Evolutionary conservation across 2,113 vertebrate species (phyloP), one percentile per base, ranked within the genome.

Genomic region (Epinephelus moara): DNA sequence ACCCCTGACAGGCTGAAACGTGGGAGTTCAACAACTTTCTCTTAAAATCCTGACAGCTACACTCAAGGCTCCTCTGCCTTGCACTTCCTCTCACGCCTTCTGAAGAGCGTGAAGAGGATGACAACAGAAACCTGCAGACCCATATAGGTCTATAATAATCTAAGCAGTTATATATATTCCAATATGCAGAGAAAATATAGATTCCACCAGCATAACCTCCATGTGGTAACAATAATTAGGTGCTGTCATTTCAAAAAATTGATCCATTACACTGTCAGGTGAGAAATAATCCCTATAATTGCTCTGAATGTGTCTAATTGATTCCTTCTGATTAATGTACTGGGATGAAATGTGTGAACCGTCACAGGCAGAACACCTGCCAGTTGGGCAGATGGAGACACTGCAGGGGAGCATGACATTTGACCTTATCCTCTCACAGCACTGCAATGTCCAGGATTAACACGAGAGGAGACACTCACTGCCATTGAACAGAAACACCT

Each of bases 341-440:
- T 50, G n/a, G 57, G 2, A 63, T 18, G 50, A 55, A 62, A 30
- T 37, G 64, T 81, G 60, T 63, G 60, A 72, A 60, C 2, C 21
- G 0, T 56, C 40, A 3, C 72, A 33, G 19, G 69, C 8, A 11
- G 55, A 69, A 63, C 64, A 59, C 60, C 67, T 69, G 56, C 67
- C 14, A 42, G 70, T 45, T 30, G 66, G 61, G 64, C 85, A 87
- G 81, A 87, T 66, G 85, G 88, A 73, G 30, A 47, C 78, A 0
- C 56, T 9, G 60, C 81, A 81, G 81, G 81, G 27, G 73, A 78
- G 25, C 4, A 1, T 33, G 78, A 86, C 49, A 42, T 86, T 68
- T 72, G 67, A 76, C 64, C 68, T 67, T 9, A 4, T 59, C 17
- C 30, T 70, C 63, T 78, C 40, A 8, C 52, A 68, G 60, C 49